A percentile compares a stretch with the other conserved stretches of the same genome.
These are phyloP conservation scores for Saxicola maurus DNA, from an alignment of 2,797 vertebrate genomes.

Conservation along the genomic window DNA sequence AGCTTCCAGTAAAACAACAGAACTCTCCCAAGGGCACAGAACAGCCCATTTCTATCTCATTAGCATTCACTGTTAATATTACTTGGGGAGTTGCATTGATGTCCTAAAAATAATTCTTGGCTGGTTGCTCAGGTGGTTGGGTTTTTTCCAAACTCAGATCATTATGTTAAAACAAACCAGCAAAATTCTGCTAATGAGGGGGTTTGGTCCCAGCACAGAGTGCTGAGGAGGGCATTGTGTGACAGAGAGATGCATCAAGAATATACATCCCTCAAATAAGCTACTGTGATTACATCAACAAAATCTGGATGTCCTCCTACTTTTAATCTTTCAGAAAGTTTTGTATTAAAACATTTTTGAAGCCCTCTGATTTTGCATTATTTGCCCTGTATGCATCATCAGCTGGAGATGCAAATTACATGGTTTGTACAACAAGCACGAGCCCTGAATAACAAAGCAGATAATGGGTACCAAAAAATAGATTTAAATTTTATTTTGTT, in stretches of 20 bases:
- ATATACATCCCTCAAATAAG: not conserved
- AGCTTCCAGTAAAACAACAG: not conserved
- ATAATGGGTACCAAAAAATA: conserved; percentile 19
- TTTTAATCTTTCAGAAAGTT: not conserved
- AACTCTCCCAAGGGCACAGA: not conserved
- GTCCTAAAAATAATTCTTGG: conserved; percentile 47
- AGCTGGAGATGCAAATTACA: not conserved
- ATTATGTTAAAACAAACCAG: conserved; percentile 10
- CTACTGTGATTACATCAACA: not conserved
- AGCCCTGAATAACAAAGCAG: conserved; percentile 2
- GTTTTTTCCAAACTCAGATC: not conserved
- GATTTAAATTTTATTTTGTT: not conserved
- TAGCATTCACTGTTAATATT: not conserved
- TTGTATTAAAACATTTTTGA: not conserved
- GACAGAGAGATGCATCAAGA: not conserved
- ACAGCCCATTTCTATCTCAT: not conserved
- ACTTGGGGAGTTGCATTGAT: not conserved
- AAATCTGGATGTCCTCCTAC: not conserved
- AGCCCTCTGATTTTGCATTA: conserved; percentile 18
- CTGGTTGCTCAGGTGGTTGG: not conserved
- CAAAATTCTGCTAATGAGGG: conserved; percentile 23
- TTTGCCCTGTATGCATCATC: not conserved
- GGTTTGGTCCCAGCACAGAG: not conserved
- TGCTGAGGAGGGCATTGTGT: not conserved
- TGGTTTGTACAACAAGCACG: not conserved